These are phyloP conservation scores for Octopus sinensis DNA, from an alignment of 1,140 invertebrate genomes.

Conservation along the genomic window DNA sequence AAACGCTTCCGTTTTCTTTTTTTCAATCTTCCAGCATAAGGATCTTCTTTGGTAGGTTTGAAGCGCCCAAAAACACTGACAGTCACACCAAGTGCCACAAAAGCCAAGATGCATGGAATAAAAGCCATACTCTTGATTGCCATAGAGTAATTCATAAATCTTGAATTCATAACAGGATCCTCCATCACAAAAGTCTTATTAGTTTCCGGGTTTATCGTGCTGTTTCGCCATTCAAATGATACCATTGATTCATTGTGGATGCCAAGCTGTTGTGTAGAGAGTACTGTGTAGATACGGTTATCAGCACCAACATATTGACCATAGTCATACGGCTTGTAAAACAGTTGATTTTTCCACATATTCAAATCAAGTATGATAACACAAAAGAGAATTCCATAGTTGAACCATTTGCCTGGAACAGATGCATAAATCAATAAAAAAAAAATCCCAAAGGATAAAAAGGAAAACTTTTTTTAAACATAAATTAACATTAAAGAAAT, in stretches of 20 bases:
- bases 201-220: slow-evolving; percentile 54
- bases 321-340: slow-evolving; percentile 61
- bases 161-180: slow-evolving; percentile 61
- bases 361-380: slow-evolving; percentile 64
- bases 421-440: too few relatives aligned
- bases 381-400: slow-evolving; percentile 63
- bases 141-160: slow-evolving; percentile 59
- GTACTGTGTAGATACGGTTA: slow-evolving; percentile 59
- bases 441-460: slow-evolving; percentile 24
- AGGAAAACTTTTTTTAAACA: background rate
- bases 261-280: slow-evolving; percentile 51
- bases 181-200: slow-evolving; percentile 50
- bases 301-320: slow-evolving; percentile 60
- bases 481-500: background rate
- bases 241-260: slow-evolving; percentile 54
- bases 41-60: slow-evolving; percentile 50
- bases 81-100: slow-evolving; percentile 58
- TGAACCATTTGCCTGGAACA: slow-evolving; percentile 64
- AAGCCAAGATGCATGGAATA: slow-evolving; percentile 55
- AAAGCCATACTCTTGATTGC: slow-evolving; percentile 60
- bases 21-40: slow-evolving; percentile 50
- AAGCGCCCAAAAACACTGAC: slow-evolving; percentile 60
- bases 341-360: slow-evolving; percentile 67
- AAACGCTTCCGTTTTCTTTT: slow-evolving; percentile 41
- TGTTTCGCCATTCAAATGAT: slow-evolving; percentile 55